Evolutionary conservation across 2,888 invertebrate genomes (phyloP).

Genomic region (Aleiodes leptofemur): DNA sequence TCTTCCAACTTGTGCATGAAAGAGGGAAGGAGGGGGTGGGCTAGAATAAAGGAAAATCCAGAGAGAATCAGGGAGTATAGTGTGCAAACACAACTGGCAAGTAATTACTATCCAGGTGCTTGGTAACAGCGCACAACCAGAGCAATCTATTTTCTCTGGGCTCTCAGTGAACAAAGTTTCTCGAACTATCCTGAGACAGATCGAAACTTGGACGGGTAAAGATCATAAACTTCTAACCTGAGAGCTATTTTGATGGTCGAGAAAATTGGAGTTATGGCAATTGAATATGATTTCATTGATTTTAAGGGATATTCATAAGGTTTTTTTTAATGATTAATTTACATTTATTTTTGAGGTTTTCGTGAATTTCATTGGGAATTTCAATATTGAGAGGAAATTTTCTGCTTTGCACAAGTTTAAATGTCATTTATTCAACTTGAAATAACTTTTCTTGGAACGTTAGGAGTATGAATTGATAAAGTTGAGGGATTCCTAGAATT

Average conservation of each 20-base stretch:
- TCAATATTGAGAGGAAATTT: too few species aligned
- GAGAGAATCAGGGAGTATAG: slow-evolving; percentile 12
- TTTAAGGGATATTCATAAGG: not conserved
- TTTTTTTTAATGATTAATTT: not conserved
- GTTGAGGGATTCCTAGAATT: too few species aligned
- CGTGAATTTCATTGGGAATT: too few species aligned
- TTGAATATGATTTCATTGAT: not conserved
- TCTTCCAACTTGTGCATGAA: not conserved
- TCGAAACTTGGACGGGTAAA: slow-evolving; percentile 44
- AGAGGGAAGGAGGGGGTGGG: too few species aligned
- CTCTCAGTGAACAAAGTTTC: slow-evolving; percentile 48
- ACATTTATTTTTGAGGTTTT: not conserved
- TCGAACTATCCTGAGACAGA: slow-evolving; percentile 34
- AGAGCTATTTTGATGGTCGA: too few species aligned
- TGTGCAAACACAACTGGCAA: slow-evolving; percentile 35
- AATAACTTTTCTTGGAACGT: too few species aligned
- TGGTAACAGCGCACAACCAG: slow-evolving; percentile 34
- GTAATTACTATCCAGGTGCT: slow-evolving; percentile 54
- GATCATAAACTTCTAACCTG: slow-evolving; percentile 31
- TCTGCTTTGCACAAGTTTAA: too few species aligned
- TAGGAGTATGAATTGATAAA: too few species aligned
- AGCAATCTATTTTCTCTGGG: slow-evolving; percentile 49
- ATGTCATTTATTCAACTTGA: too few species aligned
- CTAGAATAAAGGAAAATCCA: not conserved
- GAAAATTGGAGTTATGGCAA: not conserved